phyloP scores from a whole-genome alignment of 2,797 vertebrate genomes.

The Artibeus lituratus region DNA sequence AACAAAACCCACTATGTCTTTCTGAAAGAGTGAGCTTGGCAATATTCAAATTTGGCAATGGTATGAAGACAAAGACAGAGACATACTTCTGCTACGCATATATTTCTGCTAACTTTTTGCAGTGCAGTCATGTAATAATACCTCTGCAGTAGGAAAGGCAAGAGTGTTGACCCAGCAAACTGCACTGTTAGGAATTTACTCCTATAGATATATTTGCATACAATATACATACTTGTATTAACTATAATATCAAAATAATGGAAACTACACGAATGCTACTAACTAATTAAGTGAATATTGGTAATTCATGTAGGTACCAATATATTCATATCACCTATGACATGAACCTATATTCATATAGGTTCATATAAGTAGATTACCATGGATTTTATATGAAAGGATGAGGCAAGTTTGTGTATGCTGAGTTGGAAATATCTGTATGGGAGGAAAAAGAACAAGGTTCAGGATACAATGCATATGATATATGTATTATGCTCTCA shows the following conservation, averaged over 20 bases:
- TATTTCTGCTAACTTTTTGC: background rate
- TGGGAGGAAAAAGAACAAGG: background rate
- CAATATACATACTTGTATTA: background rate
- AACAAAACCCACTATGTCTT: background rate
- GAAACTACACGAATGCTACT: background rate
- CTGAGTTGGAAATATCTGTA: background rate
- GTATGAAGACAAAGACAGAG: background rate
- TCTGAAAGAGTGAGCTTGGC: background rate
- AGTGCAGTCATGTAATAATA: background rate
- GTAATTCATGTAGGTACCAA: background rate
- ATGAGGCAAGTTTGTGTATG: background rate
- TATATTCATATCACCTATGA: too few species aligned
- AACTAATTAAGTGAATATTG: background rate
- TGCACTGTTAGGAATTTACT: background rate
- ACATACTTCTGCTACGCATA: background rate
- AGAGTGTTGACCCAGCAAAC: background rate
- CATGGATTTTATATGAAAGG: background rate
- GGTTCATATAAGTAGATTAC: background rate
- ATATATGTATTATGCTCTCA: background rate
- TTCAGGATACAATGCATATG: background rate
- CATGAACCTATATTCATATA: too few species aligned
- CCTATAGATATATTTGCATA: background rate
- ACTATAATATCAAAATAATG: background rate
- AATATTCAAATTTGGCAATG: background rate
- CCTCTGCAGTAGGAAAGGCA: background rate